A percentile compares a stretch with the other conserved stretches of the same genome.
Evolutionary conservation across 2,888 invertebrate species (phyloP).

Genomic region (Caenorhabditis zanzibari): DNA sequence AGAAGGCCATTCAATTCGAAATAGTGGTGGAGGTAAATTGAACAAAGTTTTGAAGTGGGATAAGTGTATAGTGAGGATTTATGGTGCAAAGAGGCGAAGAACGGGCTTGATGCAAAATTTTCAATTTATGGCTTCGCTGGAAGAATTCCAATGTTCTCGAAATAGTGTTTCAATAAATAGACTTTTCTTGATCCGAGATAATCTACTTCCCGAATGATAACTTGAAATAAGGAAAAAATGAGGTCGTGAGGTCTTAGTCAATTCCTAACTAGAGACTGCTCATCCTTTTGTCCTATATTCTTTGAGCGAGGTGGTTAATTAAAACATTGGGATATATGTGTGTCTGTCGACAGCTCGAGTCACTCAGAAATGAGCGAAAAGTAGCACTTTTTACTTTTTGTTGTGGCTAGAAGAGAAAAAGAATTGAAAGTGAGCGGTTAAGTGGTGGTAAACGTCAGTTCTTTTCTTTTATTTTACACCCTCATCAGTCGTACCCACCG

Average conservation of each 20-base stretch:
- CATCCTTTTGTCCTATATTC: conserved; percentile 27
- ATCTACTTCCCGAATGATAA: conserved; percentile 14
- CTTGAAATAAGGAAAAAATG: background rate
- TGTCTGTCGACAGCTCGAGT: conserved; percentile 21
- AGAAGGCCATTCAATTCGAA: background rate
- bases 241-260: background rate
- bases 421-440: background rate
- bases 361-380: conserved; percentile 20
- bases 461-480: background rate
- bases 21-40: background rate
- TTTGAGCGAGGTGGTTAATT: conserved; percentile 57
- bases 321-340: conserved; percentile 40
- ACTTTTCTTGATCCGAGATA: background rate
- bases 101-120: background rate
- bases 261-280: conserved; percentile 7
- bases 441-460: conserved; percentile 17
- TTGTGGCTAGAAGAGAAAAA: conserved; percentile 3
- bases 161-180: conserved; percentile 2
- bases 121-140: background rate
- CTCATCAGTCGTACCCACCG: background rate
- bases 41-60: background rate
- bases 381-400: conserved; percentile 31
- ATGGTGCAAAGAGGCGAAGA: background rate
- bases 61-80: background rate
- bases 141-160: background rate